Conservation (phyloP, 2,113 vertebrate genomes). For the Budorcas taxicolor region DNA sequence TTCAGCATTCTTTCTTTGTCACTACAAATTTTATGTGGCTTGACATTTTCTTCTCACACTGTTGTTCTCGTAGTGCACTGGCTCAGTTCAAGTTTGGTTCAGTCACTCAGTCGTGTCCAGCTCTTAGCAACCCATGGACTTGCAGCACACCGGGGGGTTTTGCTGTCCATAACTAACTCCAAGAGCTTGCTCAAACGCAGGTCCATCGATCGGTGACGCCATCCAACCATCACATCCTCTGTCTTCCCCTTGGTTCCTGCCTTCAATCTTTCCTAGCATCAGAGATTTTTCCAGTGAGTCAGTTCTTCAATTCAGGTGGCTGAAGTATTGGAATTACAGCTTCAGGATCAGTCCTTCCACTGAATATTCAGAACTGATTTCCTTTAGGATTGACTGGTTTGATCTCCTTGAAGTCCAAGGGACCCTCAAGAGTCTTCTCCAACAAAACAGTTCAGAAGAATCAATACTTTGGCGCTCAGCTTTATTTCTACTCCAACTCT, state of each 20-base stretch:
- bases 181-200: background rate
- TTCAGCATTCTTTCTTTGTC: background rate
- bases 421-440: background rate
- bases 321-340: background rate
- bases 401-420: background rate
- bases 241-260: background rate
- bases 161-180: background rate
- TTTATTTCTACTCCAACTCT: background rate
- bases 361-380: background rate
- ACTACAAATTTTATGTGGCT: slow-evolving; percentile 34
- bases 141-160: background rate
- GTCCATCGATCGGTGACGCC: fast-evolving
- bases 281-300: background rate
- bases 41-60: background rate
- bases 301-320: background rate
- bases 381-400: background rate
- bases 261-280: background rate
- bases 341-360: background rate
- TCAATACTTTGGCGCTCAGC: background rate
- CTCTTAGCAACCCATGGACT: background rate
- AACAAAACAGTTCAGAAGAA: background rate
- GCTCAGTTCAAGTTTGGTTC: background rate
- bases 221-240: background rate
- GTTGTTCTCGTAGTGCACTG: slow-evolving; percentile 26
- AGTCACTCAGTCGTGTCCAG: background rate